Evolutionary conservation across 2,888 invertebrate species (phyloP).

Genomic region (Prenolepis imparis): DNA sequence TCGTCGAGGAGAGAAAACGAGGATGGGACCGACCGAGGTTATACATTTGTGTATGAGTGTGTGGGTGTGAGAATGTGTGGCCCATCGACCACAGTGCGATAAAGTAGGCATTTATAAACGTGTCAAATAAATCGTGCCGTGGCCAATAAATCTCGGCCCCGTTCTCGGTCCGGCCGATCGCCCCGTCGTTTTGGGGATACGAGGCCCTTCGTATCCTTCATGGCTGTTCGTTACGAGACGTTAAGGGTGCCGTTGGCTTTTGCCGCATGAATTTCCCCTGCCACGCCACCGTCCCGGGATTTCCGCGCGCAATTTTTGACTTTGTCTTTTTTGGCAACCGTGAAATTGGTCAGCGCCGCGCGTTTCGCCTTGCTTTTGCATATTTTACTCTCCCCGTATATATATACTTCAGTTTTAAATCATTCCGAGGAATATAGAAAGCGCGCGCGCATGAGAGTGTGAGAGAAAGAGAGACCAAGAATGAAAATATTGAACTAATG

Average conservation of each 20-base stretch:
- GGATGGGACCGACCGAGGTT: slow-evolving; percentile 41
- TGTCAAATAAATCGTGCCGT: slow-evolving; percentile 80
- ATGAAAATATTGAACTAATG: too few species aligned
- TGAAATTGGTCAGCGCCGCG: slow-evolving; percentile 66
- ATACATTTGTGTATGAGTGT: not conserved
- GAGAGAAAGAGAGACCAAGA: too few species aligned
- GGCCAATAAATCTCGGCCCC: slow-evolving; percentile 77
- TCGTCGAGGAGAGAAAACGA: slow-evolving; percentile 13
- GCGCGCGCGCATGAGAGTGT: not conserved
- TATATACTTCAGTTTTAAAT: slow-evolving; percentile 40
- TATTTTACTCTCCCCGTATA: slow-evolving; percentile 3
- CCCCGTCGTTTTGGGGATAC: slow-evolving; percentile 47
- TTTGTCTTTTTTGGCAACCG: slow-evolving; percentile 65
- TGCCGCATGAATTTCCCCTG: slow-evolving; percentile 48
- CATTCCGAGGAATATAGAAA: slow-evolving; percentile 20
- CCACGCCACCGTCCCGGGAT: not conserved
- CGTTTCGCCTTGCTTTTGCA: slow-evolving; percentile 14
- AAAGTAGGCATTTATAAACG: slow-evolving; percentile 82
- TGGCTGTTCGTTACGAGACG: slow-evolving; percentile 55
- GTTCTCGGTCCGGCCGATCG: slow-evolving; percentile 72
- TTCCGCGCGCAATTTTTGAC: slow-evolving; percentile 46
- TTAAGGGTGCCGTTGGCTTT: slow-evolving; percentile 60
- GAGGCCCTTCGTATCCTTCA: slow-evolving; percentile 50
- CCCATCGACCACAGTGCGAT: slow-evolving; percentile 69
- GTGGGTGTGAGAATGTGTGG: not conserved